phyloP scores from a whole-genome alignment of 2,113 vertebrate species.

The Entelurus aequoreus region DNA sequence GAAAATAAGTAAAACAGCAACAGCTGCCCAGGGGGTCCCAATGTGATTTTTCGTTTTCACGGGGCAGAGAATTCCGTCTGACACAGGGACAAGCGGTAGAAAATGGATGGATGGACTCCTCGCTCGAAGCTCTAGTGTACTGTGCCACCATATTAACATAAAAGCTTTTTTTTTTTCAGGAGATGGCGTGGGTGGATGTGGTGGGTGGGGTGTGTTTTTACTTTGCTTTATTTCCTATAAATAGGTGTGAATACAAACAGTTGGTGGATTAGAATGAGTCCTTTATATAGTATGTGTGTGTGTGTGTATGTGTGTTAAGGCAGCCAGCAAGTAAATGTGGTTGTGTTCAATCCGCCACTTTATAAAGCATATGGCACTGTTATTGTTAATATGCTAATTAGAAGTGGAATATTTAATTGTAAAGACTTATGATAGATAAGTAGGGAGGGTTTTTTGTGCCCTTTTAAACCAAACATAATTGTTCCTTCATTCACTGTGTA shows the following conservation, averaged over 20 bases:
- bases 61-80: no score
- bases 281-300: conserved; percentile 22
- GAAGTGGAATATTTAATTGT: no score
- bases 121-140: not conserved
- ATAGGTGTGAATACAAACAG: conserved; percentile 43
- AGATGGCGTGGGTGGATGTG: conserved; percentile 12
- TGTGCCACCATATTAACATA: conserved; percentile 54
- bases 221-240: conserved; percentile 17
- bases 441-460: no score
- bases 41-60: no score
- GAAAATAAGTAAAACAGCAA: no score
- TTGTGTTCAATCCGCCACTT: conserved; percentile 51
- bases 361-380: conserved; percentile 64
- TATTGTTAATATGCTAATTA: conserved; percentile 72
- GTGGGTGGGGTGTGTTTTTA: conserved; percentile 7
- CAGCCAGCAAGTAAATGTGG: conserved; percentile 24
- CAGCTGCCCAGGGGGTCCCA: no score
- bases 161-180: conserved; percentile 62
- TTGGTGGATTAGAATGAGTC: conserved; percentile 22
- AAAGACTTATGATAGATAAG: not conserved
- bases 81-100: no score
- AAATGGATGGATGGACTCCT: no score
- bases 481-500: no score
- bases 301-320: conserved; percentile 22
- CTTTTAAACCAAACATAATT: not conserved